phyloP scores from a whole-genome alignment of 1,140 invertebrate species.

The Drosophila equinoxialis region DNA sequence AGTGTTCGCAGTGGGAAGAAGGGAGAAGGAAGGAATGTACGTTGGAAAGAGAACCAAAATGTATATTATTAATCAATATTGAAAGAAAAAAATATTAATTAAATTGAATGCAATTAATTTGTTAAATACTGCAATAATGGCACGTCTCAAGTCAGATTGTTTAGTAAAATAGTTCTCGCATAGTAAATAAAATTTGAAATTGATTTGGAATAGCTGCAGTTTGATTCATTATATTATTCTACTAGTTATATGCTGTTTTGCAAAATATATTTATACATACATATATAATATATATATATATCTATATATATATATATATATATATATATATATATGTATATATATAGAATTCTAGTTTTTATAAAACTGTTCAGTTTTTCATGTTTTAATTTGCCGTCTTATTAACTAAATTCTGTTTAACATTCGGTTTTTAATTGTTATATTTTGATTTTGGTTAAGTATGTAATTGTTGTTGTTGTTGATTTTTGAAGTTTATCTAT shows the following conservation, averaged over 20 bases:
- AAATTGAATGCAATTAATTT: background rate
- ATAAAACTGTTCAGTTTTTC: conserved; percentile 37
- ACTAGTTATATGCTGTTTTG: conserved; percentile 14
- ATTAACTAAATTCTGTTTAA: conserved; percentile 48
- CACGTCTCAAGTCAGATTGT: background rate
- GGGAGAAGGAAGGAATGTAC: background rate
- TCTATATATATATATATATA: conserved; percentile 33
- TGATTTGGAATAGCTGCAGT: background rate
- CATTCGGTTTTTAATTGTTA: conserved; percentile 25
- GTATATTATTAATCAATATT: background rate
- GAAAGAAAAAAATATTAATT: background rate
- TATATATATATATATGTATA: conserved; percentile 26
- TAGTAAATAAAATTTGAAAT: background rate
- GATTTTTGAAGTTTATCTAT: conserved; percentile 30
- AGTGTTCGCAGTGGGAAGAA: background rate
- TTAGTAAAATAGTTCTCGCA: background rate
- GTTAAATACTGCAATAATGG: too few relatives aligned
- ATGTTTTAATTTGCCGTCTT: conserved; percentile 49
- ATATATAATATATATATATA: conserved; percentile 39
- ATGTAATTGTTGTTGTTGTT: conserved; percentile 55
- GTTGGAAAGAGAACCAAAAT: background rate
- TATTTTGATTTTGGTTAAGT: conserved; percentile 71
- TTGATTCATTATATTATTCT: conserved; percentile 3
- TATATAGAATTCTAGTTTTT: conserved; percentile 38
- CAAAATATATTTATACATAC: conserved; percentile 33